Evolutionary conservation across 2,888 invertebrate species (phyloP), one percentile per base, ranked within the genome.

Genomic region (Diplazon laetatorius): DNA sequence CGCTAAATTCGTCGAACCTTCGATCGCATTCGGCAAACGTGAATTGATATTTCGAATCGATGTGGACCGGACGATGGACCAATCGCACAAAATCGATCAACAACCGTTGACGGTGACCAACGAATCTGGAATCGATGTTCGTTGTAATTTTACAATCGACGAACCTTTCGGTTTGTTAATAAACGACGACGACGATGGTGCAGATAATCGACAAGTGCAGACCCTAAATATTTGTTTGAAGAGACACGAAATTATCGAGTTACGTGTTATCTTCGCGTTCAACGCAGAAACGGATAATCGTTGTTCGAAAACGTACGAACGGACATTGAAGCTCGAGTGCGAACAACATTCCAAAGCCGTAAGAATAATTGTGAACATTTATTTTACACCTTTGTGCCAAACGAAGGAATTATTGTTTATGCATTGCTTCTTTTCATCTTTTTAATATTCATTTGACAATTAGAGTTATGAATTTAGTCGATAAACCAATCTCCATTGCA

Each of bases 1-100:
- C 42, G 93, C 93, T 0, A 93, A 92, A 74, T 94, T 95, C 85
- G 92, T 93, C 0, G 93, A 94, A 82, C 94, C 94, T 0, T 91
- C 91, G 84, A 91, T 94, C 57, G 89, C 92, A 77, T 87, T 94
- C 35, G 92, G 92, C 10, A 92, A 93, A 50, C 84, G 86, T 4
- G 85, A 91, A 57, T 82, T 94, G 57, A 88, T 91, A 5, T 93
- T 94, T 84, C 92, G 91, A 76, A 91, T 92, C 82, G 92, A 94
- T 84, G 90, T 91, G 76, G 92, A 92, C 1, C 91, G 91, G 0
- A 91, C 90, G 65, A 91, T 92, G 86, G 90, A 86, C 75, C 91
- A 92, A 71, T 92, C 92, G 77, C 86, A 92, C 76, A 92, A 63
- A 25, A 69, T 75, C 69, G 94, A 94, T 86, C 91, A 93, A 37